phyloP scores from a whole-genome alignment of 2,113 vertebrate species.

The Herpetotheres cachinnans region DNA sequence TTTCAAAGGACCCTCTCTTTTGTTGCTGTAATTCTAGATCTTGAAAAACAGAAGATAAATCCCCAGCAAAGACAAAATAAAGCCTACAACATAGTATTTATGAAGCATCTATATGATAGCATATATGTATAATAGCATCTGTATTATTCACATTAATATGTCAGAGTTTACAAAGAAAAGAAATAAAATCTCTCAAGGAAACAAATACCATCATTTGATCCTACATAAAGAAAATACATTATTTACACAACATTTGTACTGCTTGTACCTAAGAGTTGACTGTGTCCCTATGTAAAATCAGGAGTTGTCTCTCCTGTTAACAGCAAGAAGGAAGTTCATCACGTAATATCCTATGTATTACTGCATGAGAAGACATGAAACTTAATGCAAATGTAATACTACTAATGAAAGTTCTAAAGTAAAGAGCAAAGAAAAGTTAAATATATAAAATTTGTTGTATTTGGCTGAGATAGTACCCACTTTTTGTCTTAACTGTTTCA shows the following conservation, averaged over 20 bases:
- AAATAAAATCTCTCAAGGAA: neutral
- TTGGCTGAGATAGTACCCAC: neutral
- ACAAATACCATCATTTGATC: neutral
- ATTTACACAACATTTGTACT: neutral
- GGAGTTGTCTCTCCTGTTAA: neutral
- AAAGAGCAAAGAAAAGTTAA: neutral
- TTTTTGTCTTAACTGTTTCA: neutral
- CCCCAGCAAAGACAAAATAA: neutral
- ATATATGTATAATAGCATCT: neutral
- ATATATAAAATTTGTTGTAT: neutral
- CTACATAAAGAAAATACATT: neutral
- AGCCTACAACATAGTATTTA: neutral
- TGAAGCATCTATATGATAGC: neutral
- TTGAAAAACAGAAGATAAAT: neutral
- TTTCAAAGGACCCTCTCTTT: neutral
- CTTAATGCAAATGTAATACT: neutral
- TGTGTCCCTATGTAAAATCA: neutral
- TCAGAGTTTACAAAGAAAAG: neutral
- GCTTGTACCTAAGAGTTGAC: fast-evolving
- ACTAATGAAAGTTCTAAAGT: neutral
- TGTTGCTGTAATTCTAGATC: neutral
- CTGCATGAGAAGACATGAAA: neutral
- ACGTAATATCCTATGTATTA: neutral
- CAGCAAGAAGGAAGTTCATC: neutral
- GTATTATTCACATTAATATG: neutral